A percentile compares a stretch with the other conserved stretches of the same genome.
These are phyloP conservation scores for Pontoporia blainvillei DNA, from an alignment of 2,113 vertebrate species.

Conservation along the genomic window DNA sequence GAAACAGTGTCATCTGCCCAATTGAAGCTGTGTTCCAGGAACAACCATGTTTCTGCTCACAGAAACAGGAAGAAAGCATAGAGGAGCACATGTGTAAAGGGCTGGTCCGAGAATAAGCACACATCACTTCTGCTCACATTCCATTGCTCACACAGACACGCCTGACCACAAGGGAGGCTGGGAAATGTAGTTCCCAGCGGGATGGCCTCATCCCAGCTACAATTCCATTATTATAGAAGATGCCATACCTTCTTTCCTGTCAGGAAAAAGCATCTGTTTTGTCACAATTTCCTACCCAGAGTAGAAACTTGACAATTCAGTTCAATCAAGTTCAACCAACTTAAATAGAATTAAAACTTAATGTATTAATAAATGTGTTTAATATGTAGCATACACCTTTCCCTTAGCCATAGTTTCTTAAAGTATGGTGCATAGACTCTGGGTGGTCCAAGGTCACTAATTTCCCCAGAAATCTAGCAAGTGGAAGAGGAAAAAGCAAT, in stretches of 20 bases:
- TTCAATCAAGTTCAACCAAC: constrained; percentile 2
- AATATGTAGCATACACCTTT: neutral
- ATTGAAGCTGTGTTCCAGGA: neutral
- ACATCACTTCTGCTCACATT: neutral
- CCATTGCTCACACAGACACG: neutral
- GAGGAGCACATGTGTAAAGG: neutral
- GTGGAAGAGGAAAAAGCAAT: neutral
- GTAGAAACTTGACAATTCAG: neutral
- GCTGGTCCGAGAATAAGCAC: neutral
- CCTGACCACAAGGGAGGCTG: neutral
- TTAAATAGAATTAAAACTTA: constrained; percentile 19
- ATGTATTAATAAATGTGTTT: neutral
- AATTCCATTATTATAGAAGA: neutral
- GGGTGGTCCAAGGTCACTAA: neutral
- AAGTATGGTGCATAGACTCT: neutral
- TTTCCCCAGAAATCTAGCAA: constrained; percentile 12
- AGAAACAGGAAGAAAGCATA: neutral
- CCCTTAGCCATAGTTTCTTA: neutral
- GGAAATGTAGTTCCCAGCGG: neutral
- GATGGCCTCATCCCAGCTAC: neutral
- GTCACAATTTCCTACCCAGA: constrained; percentile 25
- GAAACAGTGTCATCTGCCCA: neutral
- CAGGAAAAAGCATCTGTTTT: neutral
- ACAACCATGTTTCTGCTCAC: neutral
- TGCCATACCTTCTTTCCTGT: neutral